Conservation (phyloP, 2,888 invertebrate genomes). For the Erebia epiphron region DNA sequence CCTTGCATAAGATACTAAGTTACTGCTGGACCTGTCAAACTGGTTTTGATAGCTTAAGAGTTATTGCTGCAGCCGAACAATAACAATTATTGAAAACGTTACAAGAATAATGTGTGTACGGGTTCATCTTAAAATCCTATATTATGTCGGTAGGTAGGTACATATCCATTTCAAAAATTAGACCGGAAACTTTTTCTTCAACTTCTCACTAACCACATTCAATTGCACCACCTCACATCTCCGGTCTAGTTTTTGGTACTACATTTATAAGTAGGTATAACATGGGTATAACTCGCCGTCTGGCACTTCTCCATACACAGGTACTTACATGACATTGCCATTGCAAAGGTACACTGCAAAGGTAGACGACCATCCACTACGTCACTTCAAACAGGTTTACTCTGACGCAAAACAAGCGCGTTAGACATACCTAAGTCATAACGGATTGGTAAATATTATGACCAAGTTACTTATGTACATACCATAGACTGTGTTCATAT, state of each 20-base stretch:
- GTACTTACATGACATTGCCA: constrained; percentile 22
- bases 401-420: constrained; percentile 25
- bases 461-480: neutral
- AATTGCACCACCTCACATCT: constrained; percentile 8
- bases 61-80: too few species aligned
- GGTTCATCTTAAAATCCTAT: too few species aligned
- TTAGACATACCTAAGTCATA: constrained; percentile 16
- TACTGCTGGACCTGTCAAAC: too few species aligned
- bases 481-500: neutral
- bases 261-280: constrained; percentile 4
- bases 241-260: constrained; percentile 12
- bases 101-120: too few species aligned
- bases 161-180: neutral
- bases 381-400: constrained; percentile 31
- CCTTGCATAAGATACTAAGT: too few species aligned
- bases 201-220: neutral
- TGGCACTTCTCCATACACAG: neutral
- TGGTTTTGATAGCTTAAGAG: too few species aligned
- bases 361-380: constrained; percentile 32
- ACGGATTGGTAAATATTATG: constrained; percentile 24
- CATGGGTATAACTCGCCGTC: constrained; percentile 11
- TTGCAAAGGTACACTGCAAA: constrained; percentile 28
- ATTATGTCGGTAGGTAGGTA: too few species aligned
- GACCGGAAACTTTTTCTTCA: neutral
- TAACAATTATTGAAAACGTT: too few species aligned